A percentile compares a stretch with the other conserved stretches of the same genome.
Evolutionary conservation across 2,797 vertebrate species (phyloP).

Genomic region (Lindbergichthys nudifrons): DNA sequence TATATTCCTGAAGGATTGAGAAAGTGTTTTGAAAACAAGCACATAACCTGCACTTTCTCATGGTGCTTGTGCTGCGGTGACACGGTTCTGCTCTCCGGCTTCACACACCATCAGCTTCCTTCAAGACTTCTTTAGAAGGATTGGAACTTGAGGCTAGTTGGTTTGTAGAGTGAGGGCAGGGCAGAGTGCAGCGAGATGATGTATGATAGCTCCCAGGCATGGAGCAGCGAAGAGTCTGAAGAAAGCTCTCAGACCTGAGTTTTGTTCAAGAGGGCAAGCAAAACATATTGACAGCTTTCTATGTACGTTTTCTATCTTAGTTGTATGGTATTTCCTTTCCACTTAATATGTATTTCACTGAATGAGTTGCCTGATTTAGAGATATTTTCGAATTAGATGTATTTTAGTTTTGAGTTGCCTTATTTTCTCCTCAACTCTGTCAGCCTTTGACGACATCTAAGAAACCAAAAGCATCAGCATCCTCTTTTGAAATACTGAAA

Average conservation of each 20-base stretch:
- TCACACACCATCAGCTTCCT: slow-evolving; percentile 28
- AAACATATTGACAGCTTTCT: slow-evolving; percentile 7
- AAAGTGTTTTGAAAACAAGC: slow-evolving; percentile 62
- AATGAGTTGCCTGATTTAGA: background rate
- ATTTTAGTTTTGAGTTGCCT: slow-evolving; percentile 8
- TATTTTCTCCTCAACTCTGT: slow-evolving; percentile 10
- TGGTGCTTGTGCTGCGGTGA: slow-evolving; percentile 34
- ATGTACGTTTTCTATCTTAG: background rate
- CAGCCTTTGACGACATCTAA: slow-evolving; percentile 29
- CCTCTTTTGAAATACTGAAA: slow-evolving; percentile 28
- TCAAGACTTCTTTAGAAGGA: slow-evolving; percentile 45
- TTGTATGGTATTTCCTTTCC: background rate
- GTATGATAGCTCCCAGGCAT: slow-evolving; percentile 23
- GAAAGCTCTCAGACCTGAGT: slow-evolving; percentile 32
- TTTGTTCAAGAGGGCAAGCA: background rate
- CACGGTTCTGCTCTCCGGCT: slow-evolving; percentile 37
- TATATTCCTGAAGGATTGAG: slow-evolving; percentile 50
- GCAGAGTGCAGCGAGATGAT: slow-evolving; percentile 23
- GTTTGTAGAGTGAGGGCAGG: slow-evolving; percentile 31
- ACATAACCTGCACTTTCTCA: slow-evolving; percentile 38
- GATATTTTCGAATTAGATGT: too few relatives aligned
- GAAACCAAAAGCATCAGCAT: slow-evolving; percentile 20
- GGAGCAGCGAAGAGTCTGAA: slow-evolving; percentile 15
- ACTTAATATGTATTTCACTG: background rate
- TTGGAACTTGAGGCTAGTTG: slow-evolving; percentile 41